Evolutionary conservation across 92 coral and sea anemone genomes (phyloP).

Genomic region (Muricea muricata): DNA sequence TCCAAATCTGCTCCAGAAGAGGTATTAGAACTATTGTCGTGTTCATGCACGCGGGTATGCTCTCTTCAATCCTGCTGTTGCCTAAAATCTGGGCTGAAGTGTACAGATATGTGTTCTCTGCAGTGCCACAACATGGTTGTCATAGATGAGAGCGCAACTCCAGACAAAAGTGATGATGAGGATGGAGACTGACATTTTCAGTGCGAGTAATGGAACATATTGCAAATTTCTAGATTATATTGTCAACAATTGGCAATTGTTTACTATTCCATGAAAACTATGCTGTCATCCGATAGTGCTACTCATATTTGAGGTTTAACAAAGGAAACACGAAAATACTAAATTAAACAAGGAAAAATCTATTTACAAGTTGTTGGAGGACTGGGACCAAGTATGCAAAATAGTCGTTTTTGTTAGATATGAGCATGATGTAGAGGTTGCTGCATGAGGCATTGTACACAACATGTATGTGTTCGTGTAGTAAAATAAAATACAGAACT

Average conservation of each 20-base stretch:
- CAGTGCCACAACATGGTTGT: conserved; percentile 49
- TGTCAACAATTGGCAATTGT: neutral
- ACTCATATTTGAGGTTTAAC: no score
- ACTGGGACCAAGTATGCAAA: conserved; percentile 48
- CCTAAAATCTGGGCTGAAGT: conserved; percentile 66
- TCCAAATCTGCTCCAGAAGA: conserved; percentile 73
- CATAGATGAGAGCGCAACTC: conserved; percentile 17
- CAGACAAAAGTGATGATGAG: conserved; percentile 39
- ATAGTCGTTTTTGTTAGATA: conserved; percentile 34
- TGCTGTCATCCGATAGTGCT: neutral
- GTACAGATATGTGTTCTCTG: conserved; percentile 62
- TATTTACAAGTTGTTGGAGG: conserved; percentile 16
- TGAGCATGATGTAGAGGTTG: conserved; percentile 26
- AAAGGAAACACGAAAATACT: neutral
- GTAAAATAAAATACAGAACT: neutral
- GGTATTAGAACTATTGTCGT: conserved; percentile 63
- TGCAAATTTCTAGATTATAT: neutral
- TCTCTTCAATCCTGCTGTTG: conserved; percentile 57
- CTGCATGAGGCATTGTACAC: neutral
- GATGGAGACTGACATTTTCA: conserved; percentile 31
- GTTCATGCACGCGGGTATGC: conserved; percentile 60
- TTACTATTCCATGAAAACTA: neutral
- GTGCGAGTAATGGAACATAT: neutral
- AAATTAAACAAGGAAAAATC: neutral
- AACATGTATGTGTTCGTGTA: neutral